Percentiles rank a stretch among this genome's conserved stretches.
Conservation (phyloP, 2,113 vertebrate genomes). For the Spea multiplicata region DNA sequence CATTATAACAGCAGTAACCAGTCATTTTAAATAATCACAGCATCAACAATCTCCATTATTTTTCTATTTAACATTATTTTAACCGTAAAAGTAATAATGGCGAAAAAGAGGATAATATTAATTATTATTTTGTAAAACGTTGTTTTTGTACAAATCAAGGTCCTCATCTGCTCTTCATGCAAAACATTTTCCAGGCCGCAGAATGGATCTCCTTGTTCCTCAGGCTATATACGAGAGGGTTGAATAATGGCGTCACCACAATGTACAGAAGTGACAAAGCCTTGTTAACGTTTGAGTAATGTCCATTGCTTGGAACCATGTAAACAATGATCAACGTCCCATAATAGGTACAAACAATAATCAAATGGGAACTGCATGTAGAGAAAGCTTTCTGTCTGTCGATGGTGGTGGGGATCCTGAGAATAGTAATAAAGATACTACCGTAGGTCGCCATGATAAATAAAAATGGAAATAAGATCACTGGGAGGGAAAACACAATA, state of each 20-base stretch:
- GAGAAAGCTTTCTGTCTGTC: constrained; percentile 35
- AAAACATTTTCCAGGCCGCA: constrained; percentile 10
- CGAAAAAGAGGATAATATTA: too few species aligned
- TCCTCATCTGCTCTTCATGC: neutral
- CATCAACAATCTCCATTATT: too few species aligned
- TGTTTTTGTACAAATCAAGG: too few species aligned
- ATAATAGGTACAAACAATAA: constrained; percentile 33
- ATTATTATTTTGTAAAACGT: too few species aligned
- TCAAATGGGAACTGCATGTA: constrained; percentile 37
- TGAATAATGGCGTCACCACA: constrained; percentile 31
- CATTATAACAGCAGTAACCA: too few species aligned
- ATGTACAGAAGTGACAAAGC: constrained; percentile 32
- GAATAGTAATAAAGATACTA: constrained; percentile 20
- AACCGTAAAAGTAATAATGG: too few species aligned
- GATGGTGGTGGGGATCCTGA: constrained; percentile 21
- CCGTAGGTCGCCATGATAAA: constrained; percentile 23
- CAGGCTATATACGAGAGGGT: constrained; percentile 36
- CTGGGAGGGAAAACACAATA: constrained; percentile 28
- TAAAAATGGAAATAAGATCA: constrained; percentile 38
- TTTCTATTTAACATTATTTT: too few species aligned
- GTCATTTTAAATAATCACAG: too few species aligned
- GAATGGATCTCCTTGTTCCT: constrained; percentile 28
- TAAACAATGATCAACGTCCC: constrained; percentile 41
- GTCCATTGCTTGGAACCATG: constrained; percentile 24
- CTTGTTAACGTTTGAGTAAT: constrained; percentile 21